Evolutionary conservation across 1,140 invertebrate species (phyloP).

Genomic region (Drosophila chauvacae): DNA sequence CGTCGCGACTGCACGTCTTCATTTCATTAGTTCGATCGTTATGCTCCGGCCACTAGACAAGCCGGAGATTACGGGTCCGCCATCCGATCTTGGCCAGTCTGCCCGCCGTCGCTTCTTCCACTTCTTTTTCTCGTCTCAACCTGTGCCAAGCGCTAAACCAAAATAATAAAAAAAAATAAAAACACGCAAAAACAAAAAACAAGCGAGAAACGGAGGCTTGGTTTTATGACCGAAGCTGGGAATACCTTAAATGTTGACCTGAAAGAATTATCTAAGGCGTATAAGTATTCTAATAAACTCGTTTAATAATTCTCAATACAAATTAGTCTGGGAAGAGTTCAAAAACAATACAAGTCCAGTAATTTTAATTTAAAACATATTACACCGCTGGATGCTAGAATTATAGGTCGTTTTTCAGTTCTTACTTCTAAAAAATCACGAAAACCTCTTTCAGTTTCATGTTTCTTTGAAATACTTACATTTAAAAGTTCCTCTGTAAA

Average conservation of each 20-base stretch:
- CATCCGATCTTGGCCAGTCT: slow-evolving; percentile 51
- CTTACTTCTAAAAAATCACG: too few species aligned
- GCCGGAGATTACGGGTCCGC: slow-evolving; percentile 35
- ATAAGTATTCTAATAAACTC: background rate
- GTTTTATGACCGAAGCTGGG: slow-evolving; percentile 10
- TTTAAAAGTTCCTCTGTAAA: background rate
- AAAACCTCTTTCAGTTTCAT: background rate
- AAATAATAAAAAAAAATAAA: slow-evolving; percentile 45
- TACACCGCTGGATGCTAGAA: background rate
- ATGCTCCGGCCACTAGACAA: slow-evolving; percentile 21
- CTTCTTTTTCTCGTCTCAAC: slow-evolving; percentile 59
- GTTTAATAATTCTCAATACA: too few species aligned
- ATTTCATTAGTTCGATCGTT: slow-evolving; percentile 37
- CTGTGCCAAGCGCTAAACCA: slow-evolving; percentile 68
- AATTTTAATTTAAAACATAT: background rate
- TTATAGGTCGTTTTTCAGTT: background rate
- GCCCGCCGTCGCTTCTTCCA: slow-evolving; percentile 38
- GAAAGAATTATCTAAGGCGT: background rate
- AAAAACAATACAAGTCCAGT: background rate
- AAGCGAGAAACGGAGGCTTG: slow-evolving; percentile 16
- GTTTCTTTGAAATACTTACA: background rate
- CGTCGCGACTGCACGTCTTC: slow-evolving; percentile 40
- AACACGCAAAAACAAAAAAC: slow-evolving; percentile 25
- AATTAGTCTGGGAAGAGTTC: background rate
- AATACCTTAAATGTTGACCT: slow-evolving; percentile 3